Percentiles rank a stretch among this genome's conserved stretches.
These are phyloP conservation scores for Perccottus glenii DNA, from an alignment of 2,113 vertebrate genomes.

Conservation along the genomic window DNA sequence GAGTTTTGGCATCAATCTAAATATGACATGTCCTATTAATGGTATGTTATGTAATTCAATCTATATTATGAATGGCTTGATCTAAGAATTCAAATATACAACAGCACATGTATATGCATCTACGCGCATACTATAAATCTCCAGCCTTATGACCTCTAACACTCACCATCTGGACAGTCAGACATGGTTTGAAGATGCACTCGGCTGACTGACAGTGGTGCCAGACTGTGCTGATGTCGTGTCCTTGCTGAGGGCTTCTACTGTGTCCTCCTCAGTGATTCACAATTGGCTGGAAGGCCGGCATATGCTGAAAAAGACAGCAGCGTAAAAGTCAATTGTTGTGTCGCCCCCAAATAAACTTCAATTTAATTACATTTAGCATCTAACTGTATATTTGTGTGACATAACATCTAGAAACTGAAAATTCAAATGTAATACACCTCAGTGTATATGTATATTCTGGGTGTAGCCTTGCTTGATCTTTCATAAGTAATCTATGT, in stretches of 20 bases:
- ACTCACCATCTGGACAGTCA: constrained; percentile 18
- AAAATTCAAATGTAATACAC: too few relatives aligned
- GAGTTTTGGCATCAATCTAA: not conserved
- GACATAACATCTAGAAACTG: not conserved
- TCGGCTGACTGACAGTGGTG: constrained; percentile 4
- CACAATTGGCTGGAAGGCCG: constrained; percentile 14
- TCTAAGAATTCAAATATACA: constrained; percentile 12
- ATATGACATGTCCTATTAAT: not conserved
- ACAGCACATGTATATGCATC: constrained; percentile 17
- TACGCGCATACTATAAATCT: constrained; percentile 1
- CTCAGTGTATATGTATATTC: not conserved
- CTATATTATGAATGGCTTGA: constrained; percentile 23
- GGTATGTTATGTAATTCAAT: constrained; percentile 14
- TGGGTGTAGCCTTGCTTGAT: not conserved
- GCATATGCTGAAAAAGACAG: constrained; percentile 17
- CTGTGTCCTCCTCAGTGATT: constrained; percentile 24
- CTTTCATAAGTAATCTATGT: constrained; percentile 11
- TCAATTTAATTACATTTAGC: not conserved
- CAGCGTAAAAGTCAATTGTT: constrained; percentile 7
- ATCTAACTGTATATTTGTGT: not conserved
- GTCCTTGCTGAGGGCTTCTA: constrained; percentile 28
- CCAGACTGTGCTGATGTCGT: constrained; percentile 3
- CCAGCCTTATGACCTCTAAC: not conserved
- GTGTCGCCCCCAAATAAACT: not conserved
- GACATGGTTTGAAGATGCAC: constrained; percentile 24